A percentile compares a stretch with the other conserved stretches of the same genome.
Evolutionary conservation across 2,113 vertebrate genomes (phyloP).

Genomic region (Casuarius casuarius): DNA sequence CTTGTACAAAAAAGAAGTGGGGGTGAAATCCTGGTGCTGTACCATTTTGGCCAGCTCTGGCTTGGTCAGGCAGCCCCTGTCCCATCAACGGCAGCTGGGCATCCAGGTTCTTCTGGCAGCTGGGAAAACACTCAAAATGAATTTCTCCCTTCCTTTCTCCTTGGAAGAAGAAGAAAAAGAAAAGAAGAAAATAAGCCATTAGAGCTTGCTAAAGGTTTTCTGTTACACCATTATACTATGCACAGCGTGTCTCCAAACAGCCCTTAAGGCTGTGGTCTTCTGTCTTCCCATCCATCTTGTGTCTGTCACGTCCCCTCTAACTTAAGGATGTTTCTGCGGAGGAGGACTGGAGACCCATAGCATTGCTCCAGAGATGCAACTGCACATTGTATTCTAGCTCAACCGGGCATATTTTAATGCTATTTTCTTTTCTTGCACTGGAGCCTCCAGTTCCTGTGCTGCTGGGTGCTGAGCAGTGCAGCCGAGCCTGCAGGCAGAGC

Average conservation of each 20-base stretch:
- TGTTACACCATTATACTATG: background rate
- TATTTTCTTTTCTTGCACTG: background rate
- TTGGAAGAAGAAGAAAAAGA: fast-evolving
- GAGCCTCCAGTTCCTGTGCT: background rate
- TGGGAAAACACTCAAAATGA: background rate
- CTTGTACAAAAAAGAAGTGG: background rate
- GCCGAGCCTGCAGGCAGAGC: background rate
- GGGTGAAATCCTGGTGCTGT: background rate
- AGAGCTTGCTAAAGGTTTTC: background rate
- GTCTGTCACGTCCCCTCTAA: background rate
- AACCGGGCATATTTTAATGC: background rate
- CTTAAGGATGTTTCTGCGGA: background rate
- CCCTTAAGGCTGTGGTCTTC: background rate
- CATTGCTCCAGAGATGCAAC: background rate
- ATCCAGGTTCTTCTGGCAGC: background rate
- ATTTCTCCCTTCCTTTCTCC: background rate
- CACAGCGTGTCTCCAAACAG: background rate
- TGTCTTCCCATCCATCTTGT: background rate
- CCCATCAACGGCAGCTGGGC: background rate
- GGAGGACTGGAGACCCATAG: background rate
- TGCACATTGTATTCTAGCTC: background rate
- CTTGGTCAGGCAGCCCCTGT: background rate
- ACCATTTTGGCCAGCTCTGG: background rate
- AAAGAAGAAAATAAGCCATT: background rate
- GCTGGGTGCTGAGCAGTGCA: background rate